Conservation (phyloP, 2,797 vertebrate species). For the Ceryle rudis region DNA sequence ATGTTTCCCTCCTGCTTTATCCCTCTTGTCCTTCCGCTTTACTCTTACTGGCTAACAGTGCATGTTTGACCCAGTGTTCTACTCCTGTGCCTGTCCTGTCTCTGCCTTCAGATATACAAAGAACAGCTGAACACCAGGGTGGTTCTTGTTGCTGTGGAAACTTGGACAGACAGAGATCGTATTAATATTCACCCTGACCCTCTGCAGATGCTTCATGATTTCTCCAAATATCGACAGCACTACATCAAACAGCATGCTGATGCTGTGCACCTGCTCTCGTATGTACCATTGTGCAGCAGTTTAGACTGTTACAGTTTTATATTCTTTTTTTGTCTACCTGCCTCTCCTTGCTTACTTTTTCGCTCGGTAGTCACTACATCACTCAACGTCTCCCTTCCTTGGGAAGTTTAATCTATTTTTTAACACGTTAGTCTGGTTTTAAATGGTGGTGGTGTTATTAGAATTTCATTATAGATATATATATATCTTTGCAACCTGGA, state of each 20-base stretch:
- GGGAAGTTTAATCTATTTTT: not conserved
- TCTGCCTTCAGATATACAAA: slow-evolving; percentile 91
- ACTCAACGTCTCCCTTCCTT: not conserved
- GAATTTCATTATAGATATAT: no score
- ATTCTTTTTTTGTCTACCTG: not conserved
- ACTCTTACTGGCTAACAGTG: slow-evolving; percentile 74
- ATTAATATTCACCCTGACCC: slow-evolving; percentile 90
- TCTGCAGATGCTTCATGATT: slow-evolving; percentile 92
- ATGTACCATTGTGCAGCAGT: slow-evolving; percentile 54
- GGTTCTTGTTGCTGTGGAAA: slow-evolving; percentile 94
- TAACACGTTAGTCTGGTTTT: not conserved
- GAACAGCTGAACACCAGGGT: slow-evolving; percentile 96
- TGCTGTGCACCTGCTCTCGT: slow-evolving; percentile 95
- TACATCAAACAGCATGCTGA: slow-evolving; percentile 91
- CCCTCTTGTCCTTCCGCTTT: slow-evolving; percentile 74
- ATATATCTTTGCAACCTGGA: not conserved
- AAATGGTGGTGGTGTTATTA: not conserved
- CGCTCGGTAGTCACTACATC: not conserved
- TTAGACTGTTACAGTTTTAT: not conserved
- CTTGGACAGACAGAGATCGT: slow-evolving; percentile 94
- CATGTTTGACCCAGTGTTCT: slow-evolving; percentile 81
- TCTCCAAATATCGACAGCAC: slow-evolving; percentile 93
- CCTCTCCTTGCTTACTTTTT: not conserved
- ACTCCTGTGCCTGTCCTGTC: slow-evolving; percentile 79
- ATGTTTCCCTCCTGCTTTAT: slow-evolving; percentile 76